Conservation (phyloP, 2,888 invertebrate species). For the Trissoscelio sp. region DNA sequence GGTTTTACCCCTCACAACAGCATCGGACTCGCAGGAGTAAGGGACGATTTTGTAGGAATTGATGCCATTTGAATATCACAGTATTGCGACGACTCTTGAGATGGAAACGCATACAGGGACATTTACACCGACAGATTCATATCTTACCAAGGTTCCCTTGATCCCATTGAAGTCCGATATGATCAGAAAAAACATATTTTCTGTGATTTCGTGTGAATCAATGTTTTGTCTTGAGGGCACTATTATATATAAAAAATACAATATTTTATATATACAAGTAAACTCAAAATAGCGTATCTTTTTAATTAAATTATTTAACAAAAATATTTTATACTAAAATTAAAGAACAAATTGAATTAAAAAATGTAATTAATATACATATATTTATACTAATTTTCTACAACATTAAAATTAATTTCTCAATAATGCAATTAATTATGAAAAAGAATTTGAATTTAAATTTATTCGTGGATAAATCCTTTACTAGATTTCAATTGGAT, state of each 20-base stretch:
- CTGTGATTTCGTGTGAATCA: conserved; percentile 33
- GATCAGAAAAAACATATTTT: conserved; percentile 54
- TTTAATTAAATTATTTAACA: too few relatives aligned
- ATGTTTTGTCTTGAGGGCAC: conserved; percentile 11
- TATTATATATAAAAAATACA: neutral
- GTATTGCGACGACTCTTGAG: conserved; percentile 72
- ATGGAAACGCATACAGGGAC: conserved; percentile 72
- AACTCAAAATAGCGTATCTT: too few relatives aligned
- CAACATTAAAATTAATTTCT: too few relatives aligned
- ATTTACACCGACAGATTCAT: conserved; percentile 74
- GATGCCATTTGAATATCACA: conserved; percentile 82
- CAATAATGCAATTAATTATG: too few relatives aligned
- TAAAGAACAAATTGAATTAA: too few relatives aligned
- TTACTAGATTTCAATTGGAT: neutral
- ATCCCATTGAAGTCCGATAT: conserved; percentile 55
- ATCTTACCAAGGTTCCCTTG: conserved; percentile 70
- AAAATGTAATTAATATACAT: too few relatives aligned
- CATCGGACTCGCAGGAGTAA: conserved; percentile 74
- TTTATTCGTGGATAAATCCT: neutral
- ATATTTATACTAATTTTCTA: too few relatives aligned
- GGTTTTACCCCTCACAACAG: conserved; percentile 72
- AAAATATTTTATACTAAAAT: too few relatives aligned
- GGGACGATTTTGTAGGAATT: conserved; percentile 80
- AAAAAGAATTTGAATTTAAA: too few relatives aligned
- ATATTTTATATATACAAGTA: neutral